Evolutionary conservation across 2,888 invertebrate species (phyloP).

Genomic region (Hirudinaria manillensis): DNA sequence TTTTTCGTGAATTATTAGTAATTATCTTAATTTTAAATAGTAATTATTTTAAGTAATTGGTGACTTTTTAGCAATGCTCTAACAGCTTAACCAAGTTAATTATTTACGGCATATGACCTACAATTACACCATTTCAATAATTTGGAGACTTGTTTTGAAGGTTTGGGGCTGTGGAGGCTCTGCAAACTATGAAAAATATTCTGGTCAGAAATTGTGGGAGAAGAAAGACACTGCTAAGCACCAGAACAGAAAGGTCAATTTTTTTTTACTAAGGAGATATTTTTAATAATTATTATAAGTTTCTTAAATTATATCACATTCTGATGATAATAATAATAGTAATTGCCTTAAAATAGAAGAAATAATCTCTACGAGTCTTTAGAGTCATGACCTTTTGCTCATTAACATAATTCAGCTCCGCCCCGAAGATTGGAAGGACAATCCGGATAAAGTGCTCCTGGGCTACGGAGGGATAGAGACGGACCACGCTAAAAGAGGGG

Average conservation of each 20-base stretch:
- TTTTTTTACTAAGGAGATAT: background rate
- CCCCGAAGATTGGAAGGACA: conserved; percentile 86
- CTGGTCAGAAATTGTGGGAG: conserved; percentile 85
- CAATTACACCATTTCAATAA: too few species aligned
- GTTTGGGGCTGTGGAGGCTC: conserved; percentile 54
- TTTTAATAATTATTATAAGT: background rate
- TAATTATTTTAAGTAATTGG: too few species aligned
- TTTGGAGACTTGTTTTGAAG: conserved; percentile 56
- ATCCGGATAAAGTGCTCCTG: conserved; percentile 84
- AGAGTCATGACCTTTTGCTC: too few species aligned
- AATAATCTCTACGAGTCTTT: background rate
- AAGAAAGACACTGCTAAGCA: conserved; percentile 79
- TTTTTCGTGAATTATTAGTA: too few species aligned
- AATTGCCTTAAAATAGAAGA: background rate
- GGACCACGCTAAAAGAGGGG: conserved; percentile 42
- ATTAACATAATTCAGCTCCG: conserved; percentile 60
- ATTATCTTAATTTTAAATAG: too few species aligned
- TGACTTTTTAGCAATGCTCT: too few species aligned
- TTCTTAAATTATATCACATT: background rate
- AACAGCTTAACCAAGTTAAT: too few species aligned
- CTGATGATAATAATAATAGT: too few species aligned
- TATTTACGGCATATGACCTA: too few species aligned
- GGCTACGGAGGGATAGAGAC: conserved; percentile 69
- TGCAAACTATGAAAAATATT: conserved; percentile 64
- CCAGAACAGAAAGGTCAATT: conserved; percentile 36